phyloP scores from a whole-genome alignment of 2,113 vertebrate species.

The Hystrix brachyura region DNA sequence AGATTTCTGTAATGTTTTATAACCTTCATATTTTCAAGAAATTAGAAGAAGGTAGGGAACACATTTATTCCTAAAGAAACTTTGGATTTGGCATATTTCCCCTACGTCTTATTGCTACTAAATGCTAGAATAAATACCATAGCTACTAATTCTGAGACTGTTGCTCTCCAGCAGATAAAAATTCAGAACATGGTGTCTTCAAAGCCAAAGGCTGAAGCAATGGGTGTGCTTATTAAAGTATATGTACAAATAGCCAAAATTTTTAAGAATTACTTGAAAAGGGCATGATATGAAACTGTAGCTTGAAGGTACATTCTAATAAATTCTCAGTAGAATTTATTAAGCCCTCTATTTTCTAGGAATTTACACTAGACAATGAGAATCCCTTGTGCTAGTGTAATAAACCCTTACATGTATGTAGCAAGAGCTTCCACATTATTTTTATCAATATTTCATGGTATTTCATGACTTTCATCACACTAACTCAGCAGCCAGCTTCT shows the following conservation, averaged over 20 bases:
- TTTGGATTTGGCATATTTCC: neutral
- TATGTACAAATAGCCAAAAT: neutral
- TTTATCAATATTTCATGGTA: neutral
- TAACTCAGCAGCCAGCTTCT: neutral
- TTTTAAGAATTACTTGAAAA: neutral
- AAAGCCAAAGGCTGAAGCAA: constrained; percentile 10
- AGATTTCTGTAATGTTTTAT: neutral
- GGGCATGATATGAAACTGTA: neutral
- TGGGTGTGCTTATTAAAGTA: neutral
- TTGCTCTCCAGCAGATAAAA: neutral
- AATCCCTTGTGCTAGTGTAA: neutral
- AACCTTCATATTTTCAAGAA: constrained; percentile 8
- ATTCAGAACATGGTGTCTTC: neutral
- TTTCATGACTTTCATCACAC: neutral
- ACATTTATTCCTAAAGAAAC: neutral
- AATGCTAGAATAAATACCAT: neutral
- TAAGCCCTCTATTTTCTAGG: neutral
- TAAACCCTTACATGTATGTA: neutral
- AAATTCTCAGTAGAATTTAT: neutral
- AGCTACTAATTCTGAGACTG: neutral
- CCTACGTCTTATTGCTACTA: neutral
- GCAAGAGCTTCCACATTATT: neutral
- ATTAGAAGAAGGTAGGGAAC: neutral
- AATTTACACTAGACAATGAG: neutral
- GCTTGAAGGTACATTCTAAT: neutral